A percentile compares a stretch with the other conserved stretches of the same genome.
phyloP scores from a whole-genome alignment of 2,888 invertebrate species.

The Macaria notata region DNA sequence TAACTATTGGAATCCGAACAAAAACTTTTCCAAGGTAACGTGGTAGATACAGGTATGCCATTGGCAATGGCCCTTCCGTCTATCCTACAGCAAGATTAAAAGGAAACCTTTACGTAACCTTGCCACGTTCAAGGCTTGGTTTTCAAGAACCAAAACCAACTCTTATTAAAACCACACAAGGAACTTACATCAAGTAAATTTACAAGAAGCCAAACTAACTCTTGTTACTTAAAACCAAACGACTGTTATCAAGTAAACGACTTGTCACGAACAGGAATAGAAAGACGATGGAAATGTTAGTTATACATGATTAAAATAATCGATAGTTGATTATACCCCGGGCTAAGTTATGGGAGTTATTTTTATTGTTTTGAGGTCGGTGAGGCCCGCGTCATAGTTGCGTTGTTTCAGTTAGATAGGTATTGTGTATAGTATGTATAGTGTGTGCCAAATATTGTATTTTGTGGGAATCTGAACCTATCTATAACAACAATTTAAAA shows the following conservation, averaged over 20 bases:
- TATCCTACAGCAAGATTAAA: conserved; percentile 10
- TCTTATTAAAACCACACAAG: conserved; percentile 10
- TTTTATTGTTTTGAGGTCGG: conserved; percentile 11
- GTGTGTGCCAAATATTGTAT: too few relatives aligned
- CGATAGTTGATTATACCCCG: conserved; percentile 11
- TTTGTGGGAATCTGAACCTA: too few relatives aligned
- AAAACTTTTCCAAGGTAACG: too few relatives aligned
- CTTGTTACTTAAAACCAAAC: too few relatives aligned
- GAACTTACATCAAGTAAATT: not conserved
- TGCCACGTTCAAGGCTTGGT: conserved; percentile 11
- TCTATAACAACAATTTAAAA: too few relatives aligned
- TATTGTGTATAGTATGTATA: too few relatives aligned
- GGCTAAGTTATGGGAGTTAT: conserved; percentile 4
- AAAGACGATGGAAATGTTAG: conserved; percentile 7
- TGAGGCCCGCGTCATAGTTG: not conserved
- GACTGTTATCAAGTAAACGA: not conserved
- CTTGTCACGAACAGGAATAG: conserved; percentile 7
- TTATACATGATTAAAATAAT: conserved; percentile 15
- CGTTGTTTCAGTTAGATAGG: too few relatives aligned
- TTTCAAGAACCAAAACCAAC: conserved; percentile 5
- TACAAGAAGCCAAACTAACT: too few relatives aligned
- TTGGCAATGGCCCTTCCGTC: conserved; percentile 19
- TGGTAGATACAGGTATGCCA: not conserved
- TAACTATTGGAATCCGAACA: too few relatives aligned
- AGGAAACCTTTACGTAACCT: conserved; percentile 18